phyloP scores from a whole-genome alignment of 2,888 invertebrate species.

The Ichneumoninae sp. region DNA sequence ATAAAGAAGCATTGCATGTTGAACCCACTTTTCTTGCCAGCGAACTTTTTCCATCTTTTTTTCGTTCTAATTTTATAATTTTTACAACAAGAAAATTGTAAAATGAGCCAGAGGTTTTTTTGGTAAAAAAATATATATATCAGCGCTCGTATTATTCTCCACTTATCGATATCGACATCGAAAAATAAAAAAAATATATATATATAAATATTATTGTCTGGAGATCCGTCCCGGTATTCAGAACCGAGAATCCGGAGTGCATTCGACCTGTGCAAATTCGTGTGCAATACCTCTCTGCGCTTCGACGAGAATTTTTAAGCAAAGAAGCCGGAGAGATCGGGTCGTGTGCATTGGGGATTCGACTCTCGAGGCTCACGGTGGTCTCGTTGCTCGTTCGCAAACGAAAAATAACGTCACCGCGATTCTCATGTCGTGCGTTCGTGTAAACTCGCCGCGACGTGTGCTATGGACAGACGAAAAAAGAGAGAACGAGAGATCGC shows the following conservation, averaged over 20 bases:
- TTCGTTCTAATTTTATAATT: not conserved
- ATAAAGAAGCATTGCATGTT: too few relatives aligned
- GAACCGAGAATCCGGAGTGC: not conserved
- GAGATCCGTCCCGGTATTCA: not conserved
- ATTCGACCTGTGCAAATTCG: slow-evolving; percentile 20
- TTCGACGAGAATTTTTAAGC: slow-evolving; percentile 24
- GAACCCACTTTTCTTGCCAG: too few relatives aligned
- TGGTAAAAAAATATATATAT: not conserved
- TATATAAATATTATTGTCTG: slow-evolving; percentile 21
- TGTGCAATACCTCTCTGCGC: not conserved
- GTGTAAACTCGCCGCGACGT: slow-evolving; percentile 33
- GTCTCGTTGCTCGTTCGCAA: slow-evolving; percentile 53
- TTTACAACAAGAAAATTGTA: not conserved
- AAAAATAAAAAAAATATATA: not conserved
- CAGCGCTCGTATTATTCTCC: slow-evolving; percentile 24
- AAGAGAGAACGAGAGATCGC: slow-evolving; percentile 44
- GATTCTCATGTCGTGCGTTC: slow-evolving; percentile 36
- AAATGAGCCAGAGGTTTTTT: too few relatives aligned
- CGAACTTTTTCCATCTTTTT: not conserved
- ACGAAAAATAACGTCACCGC: slow-evolving; percentile 51
- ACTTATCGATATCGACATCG: slow-evolving; percentile 26
- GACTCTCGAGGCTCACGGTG: slow-evolving; percentile 51
- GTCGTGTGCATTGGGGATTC: slow-evolving; percentile 39
- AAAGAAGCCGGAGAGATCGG: slow-evolving; percentile 39
- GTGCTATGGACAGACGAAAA: slow-evolving; percentile 27